phyloP scores from a whole-genome alignment of 2,113 vertebrate genomes.

The Xiphorhynchus elegans region DNA sequence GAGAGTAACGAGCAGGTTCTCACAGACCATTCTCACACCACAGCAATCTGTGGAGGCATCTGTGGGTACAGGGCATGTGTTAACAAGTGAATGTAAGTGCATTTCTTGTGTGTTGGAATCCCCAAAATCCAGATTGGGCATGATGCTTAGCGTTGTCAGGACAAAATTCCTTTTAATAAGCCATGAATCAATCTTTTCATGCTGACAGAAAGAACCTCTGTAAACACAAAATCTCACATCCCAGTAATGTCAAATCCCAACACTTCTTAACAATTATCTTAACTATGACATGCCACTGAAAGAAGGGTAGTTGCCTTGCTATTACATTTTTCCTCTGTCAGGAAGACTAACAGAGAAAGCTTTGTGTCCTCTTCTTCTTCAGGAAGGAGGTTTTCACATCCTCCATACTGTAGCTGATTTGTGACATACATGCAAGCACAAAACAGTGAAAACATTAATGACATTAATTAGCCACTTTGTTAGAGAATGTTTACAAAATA shows the following conservation, averaged over 20 bases:
- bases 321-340: background rate
- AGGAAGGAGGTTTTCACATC: background rate
- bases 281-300: background rate
- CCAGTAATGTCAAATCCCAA: background rate
- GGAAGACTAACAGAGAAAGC: background rate
- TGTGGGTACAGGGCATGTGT: fast-evolving
- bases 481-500: background rate
- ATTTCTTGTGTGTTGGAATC: background rate
- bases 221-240: background rate
- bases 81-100: background rate
- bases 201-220: background rate
- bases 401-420: background rate
- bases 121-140: fast-evolving
- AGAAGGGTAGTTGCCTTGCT: background rate
- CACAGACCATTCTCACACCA: background rate
- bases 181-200: background rate
- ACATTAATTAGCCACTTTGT: background rate
- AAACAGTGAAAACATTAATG: background rate
- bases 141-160: fast-evolving
- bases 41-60: background rate
- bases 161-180: background rate
- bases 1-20: background rate
- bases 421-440: background rate
- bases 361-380: background rate
- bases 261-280: background rate